phyloP scores from a whole-genome alignment of 2,113 vertebrate genomes.

The Arvicanthis niloticus region DNA sequence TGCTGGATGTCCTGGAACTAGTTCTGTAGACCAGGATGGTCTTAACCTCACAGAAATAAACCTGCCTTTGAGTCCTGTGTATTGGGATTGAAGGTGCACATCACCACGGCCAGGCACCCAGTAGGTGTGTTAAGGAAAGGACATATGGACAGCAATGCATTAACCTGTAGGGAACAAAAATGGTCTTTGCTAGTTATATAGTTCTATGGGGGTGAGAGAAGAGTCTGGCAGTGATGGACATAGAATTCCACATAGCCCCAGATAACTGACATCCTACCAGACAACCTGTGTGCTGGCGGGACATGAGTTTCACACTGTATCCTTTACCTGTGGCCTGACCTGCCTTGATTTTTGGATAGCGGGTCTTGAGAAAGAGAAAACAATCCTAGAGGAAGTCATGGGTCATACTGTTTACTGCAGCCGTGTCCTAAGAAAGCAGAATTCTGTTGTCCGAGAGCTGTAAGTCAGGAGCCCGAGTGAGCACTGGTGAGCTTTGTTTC shows the following conservation, averaged over 20 bases:
- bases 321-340: background rate
- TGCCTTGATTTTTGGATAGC: background rate
- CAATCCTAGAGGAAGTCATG: background rate
- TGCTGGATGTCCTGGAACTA: background rate
- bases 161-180: background rate
- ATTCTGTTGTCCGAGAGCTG: background rate
- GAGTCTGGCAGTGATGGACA: background rate
- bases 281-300: accelerated
- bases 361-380: background rate
- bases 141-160: background rate
- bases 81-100: background rate
- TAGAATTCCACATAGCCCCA: background rate
- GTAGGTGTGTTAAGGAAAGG: constrained; percentile 49
- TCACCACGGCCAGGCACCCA: background rate
- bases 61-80: background rate
- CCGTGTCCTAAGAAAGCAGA: background rate
- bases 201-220: background rate
- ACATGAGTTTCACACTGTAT: too few relatives aligned
- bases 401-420: background rate
- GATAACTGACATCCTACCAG: too few relatives aligned
- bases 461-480: background rate
- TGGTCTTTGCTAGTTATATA: background rate
- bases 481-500: background rate
- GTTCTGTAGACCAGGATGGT: background rate
- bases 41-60: background rate